These are phyloP conservation scores for Oryzias dopingdopingensis DNA, from an alignment of 2,797 vertebrate genomes.

Conservation along the genomic window DNA sequence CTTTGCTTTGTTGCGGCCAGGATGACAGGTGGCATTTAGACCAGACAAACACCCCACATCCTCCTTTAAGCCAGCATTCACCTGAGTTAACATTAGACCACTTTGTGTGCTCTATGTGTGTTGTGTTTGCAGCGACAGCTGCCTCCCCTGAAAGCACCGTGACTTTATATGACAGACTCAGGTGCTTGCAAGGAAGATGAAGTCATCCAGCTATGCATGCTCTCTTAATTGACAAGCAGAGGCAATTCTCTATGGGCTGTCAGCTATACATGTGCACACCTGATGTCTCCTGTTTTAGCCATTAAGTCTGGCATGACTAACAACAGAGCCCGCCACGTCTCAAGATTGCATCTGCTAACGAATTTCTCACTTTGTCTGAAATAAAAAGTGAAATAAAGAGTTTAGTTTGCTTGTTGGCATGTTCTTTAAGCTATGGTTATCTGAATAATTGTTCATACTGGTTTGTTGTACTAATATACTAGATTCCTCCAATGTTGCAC, in stretches of 20 bases:
- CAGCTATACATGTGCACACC: slow-evolving; percentile 54
- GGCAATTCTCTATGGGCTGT: slow-evolving; percentile 62
- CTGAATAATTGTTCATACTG: no score
- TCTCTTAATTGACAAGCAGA: slow-evolving; percentile 70
- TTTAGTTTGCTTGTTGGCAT: no score
- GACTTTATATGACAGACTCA: slow-evolving; percentile 59
- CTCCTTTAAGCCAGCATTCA: slow-evolving; percentile 83
- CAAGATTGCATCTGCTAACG: slow-evolving; percentile 56
- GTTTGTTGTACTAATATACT: no score
- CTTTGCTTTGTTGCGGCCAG: slow-evolving; percentile 57
- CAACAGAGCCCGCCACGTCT: slow-evolving; percentile 29
- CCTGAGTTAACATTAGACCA: slow-evolving; percentile 66
- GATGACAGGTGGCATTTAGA: slow-evolving; percentile 87
- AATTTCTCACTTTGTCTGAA: slow-evolving; percentile 14
- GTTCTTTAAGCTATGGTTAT: no score
- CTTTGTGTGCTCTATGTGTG: slow-evolving; percentile 40
- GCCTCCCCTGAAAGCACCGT: slow-evolving; percentile 50
- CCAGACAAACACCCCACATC: slow-evolving; percentile 77
- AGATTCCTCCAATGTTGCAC: no score
- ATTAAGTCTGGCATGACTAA: slow-evolving; percentile 46
- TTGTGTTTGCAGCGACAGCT: slow-evolving; percentile 56
- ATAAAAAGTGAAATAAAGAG: background rate
- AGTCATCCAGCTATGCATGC: slow-evolving; percentile 63
- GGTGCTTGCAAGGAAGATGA: slow-evolving; percentile 66
- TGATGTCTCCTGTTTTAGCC: slow-evolving; percentile 58